Percentiles rank a stretch among this genome's conserved stretches.
Evolutionary conservation across 2,888 invertebrate genomes (phyloP).

Genomic region (Eupithecia exiguata): DNA sequence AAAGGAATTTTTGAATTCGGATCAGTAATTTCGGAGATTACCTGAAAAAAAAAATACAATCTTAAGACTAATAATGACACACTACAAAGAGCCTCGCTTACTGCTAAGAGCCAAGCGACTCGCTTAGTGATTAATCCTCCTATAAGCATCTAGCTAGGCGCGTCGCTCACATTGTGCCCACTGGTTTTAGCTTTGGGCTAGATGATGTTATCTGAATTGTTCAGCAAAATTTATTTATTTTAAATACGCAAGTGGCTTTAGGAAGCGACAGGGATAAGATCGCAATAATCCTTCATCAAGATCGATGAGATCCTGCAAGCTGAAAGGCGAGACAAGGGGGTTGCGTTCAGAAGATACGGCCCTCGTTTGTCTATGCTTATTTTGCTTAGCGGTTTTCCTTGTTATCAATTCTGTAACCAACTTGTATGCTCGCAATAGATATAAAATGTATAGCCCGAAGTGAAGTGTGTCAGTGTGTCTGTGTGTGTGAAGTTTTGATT

Average conservation of each 20-base stretch:
- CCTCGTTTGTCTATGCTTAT: slow-evolving; percentile 2
- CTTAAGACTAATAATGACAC: too few relatives aligned
- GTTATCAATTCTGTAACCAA: slow-evolving; percentile 4
- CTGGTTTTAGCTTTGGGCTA: too few relatives aligned
- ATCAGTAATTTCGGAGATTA: not conserved
- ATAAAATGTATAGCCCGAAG: not conserved
- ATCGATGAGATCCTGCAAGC: slow-evolving; percentile 35
- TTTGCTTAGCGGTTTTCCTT: slow-evolving; percentile 17
- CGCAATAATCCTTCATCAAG: slow-evolving; percentile 40
- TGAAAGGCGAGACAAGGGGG: slow-evolving; percentile 19
- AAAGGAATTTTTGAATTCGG: not conserved
- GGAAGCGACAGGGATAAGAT: slow-evolving; percentile 26
- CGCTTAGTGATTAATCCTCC: too few relatives aligned
- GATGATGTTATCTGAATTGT: too few relatives aligned
- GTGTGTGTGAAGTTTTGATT: too few relatives aligned
- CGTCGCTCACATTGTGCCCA: too few relatives aligned
- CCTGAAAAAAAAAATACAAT: not conserved
- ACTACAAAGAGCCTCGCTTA: too few relatives aligned
- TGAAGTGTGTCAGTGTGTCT: too few relatives aligned
- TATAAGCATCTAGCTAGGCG: too few relatives aligned
- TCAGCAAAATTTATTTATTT: not conserved
- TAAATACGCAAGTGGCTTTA: slow-evolving; percentile 26
- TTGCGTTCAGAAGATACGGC: not conserved
- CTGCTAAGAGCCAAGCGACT: too few relatives aligned
- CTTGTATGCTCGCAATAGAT: not conserved